Evolutionary conservation across 2,888 invertebrate genomes (phyloP), one percentile per base, ranked within the genome.

Genomic region (Mythimna pallens): DNA sequence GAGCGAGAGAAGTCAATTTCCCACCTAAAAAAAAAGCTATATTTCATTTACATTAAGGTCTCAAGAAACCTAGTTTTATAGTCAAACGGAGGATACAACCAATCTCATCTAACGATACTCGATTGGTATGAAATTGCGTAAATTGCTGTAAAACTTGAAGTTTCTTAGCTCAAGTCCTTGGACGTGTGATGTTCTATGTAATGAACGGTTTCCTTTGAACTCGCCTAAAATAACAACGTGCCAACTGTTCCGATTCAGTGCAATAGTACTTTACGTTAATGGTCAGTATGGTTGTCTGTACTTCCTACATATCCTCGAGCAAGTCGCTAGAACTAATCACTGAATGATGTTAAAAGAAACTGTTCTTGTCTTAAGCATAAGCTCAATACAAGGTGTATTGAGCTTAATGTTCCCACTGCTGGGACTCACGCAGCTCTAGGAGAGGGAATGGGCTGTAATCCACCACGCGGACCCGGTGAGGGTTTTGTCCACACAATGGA

Each of bases 121-220:
- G 73, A 81, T 84, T 84, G 72, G 70, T 81, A 84, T 87, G 81
- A 79, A 74, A 81, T 71, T 72, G 81, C 69, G 72, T 74, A 82
- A 83, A 86, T 86, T 84, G 83, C 69, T 73, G 63, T 81, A 83
- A 77, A 82, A 85, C 85, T 78, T 80, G 75, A 77, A 69, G 76
- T 83, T 86, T 85, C 80, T 65, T 67, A 61, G 73, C 69, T 40
- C 70, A 63, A 72, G 88, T 89, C 89, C 90, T 89, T 89, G 88
- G 68, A 43, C 71, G 67, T 81, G 78, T 86, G 87, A 88, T 88
- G 89, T 89, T 85, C 86, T 84, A 73, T 74, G 66, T 85, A 85
- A 94, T 91, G 91, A 92, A 90, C 84, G 78, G 88, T 89, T 93
- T 94, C 94, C 94, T 89, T 72, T 57, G 36, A 62, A 77, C 70